Base-by-base conservation (phyloP, 2,797 vertebrate genomes). In the Falco concolor region DNA sequence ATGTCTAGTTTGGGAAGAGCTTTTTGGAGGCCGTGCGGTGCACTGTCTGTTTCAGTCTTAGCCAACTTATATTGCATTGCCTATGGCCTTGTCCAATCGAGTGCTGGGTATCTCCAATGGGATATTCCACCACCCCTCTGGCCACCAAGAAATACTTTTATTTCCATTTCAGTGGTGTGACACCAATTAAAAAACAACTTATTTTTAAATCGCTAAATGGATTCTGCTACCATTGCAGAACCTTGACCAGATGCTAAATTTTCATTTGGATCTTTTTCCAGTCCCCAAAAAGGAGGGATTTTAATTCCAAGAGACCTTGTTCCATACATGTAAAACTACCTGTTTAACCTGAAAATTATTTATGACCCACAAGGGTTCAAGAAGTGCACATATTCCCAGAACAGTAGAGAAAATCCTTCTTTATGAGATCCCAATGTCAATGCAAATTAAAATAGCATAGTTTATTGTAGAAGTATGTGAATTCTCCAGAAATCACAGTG, bases 351-450 rank as follows among this genome's bases (percentile, higher is more conserved):
- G 42, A 63, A 84, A 79, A 56, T 30, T 13, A 60, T 44, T 93
- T 65, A 47, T 53, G 52, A 61, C 8, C 54, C 9, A 65, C 4
- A 76, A 76, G 22, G 24, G 68, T 61, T 77, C 34, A 36, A 70
- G 56, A 76, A 50, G 19, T 36, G 9, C 28, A 32, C 32, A 40
- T 36, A 82, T 63, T 70, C 40, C 36, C 57, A 89, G 14, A 7
- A 38, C 23, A 77, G 8, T 21, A 54, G n/a, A 67, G 28, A 83
- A 95, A 82, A 87, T 63, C 12, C 16, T 81, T 74, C 45, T 54
- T 77, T 30, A 32, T 18, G 2, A 0, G 15, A 30, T 56, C 18
- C 6, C 1, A 0, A n/a, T 52, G n/a, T 60, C 47, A 2, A 1
- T 20, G 68, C 3, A 6, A 65, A 92, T 13, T 5, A 9, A 73